Conservation (phyloP, 2,888 invertebrate genomes). For the Chironomus riparius region DNA sequence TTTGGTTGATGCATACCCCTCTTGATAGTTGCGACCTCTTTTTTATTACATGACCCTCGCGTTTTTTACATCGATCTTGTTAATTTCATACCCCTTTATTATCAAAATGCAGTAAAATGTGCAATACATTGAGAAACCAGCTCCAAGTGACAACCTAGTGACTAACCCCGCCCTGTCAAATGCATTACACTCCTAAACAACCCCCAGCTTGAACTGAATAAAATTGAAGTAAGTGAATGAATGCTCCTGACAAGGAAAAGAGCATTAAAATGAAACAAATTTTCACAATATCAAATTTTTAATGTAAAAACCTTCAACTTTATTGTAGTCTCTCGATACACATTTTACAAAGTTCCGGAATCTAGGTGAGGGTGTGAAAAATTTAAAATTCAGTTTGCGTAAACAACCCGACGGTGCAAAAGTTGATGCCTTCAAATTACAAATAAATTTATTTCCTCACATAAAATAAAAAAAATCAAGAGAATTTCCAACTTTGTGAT, state of each 20-base stretch:
- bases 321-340: background rate
- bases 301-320: background rate
- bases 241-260: background rate
- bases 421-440: slow-evolving; percentile 18
- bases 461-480: slow-evolving; percentile 24
- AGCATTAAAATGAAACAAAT: slow-evolving; percentile 23
- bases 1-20: too few species aligned
- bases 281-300: slow-evolving; percentile 23
- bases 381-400: slow-evolving; percentile 21
- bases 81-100: too few species aligned
- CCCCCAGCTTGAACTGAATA: too few species aligned
- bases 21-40: too few species aligned
- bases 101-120: too few species aligned
- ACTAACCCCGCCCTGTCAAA: too few species aligned
- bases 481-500: slow-evolving; percentile 1
- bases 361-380: slow-evolving; percentile 13
- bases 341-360: background rate
- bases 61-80: too few species aligned
- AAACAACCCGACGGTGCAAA: slow-evolving; percentile 16
- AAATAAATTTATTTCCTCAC: slow-evolving; percentile 11
- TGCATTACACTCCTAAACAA: too few species aligned
- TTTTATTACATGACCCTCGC: too few species aligned
- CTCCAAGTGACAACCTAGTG: too few species aligned
- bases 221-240: too few species aligned
- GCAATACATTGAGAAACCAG: too few species aligned